Base-by-base conservation (phyloP, 2,797 vertebrate genomes). In the Smutsia gigantea region DNA sequence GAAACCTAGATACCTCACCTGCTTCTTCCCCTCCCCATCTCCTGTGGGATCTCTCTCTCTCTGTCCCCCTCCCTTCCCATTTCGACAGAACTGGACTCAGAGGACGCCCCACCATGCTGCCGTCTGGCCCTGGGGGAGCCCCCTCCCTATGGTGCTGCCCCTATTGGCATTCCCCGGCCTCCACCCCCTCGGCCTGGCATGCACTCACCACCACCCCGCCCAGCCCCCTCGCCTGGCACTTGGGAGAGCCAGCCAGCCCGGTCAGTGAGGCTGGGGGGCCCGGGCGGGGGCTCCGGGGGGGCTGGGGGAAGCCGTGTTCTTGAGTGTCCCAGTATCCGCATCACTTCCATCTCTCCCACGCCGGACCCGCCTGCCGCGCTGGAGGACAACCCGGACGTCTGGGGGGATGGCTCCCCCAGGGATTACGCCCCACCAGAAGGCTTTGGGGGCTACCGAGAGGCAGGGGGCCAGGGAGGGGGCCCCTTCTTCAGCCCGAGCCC, bases 321-420 rank as follows among this genome's bases (percentile, higher is more conserved):
- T 8, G 99, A 99, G 95, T 99, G 99, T 87, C 99, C 99, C 9
- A 99, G 99, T 97, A 99, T 99, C 97, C 99, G 99, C 98, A 99
- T 99, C 95, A 99, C 99, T 94, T 99, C 99, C 96, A 99, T 99
- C 97, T 99, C 99, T 7, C 99, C 99, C 3, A 99, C 99, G 8
- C 98, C 97, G 1, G 98, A 98, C 7, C 98, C 97, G 0, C 97
- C 96, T 2, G 71, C 97, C 69, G 37, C 93, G 0, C 87, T 97
- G 51, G 98, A 99, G 74, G 98, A 97, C 94, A 98, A 98, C 93
- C 98, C 98, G 0, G 98, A 99, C 12, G 98, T 98, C 82, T 99
- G 99, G 99, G 99, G 99, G 97, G 98, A 98, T 12, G 94, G 98
- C 51, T 98, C 98, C 27, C 98, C 98, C 23, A 97, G 99, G 14